phyloP scores from a whole-genome alignment of 2,888 invertebrate species.

The Nephrocerus scutellatus region DNA sequence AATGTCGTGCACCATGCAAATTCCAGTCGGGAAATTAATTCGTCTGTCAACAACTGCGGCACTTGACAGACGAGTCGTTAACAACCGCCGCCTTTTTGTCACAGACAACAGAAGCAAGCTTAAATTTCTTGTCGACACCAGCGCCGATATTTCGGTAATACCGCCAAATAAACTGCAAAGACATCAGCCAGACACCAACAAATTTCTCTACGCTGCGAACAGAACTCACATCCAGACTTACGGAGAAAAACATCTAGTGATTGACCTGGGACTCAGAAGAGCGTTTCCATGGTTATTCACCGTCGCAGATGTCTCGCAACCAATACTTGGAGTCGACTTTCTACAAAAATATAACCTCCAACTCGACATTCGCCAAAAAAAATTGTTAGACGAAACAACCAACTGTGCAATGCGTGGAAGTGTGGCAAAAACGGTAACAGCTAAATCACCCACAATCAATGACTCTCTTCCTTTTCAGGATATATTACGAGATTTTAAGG shows the following conservation, averaged over 20 bases:
- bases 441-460: conserved; percentile 4
- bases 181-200: background rate
- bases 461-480: conserved; percentile 9
- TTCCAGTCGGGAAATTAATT: conserved; percentile 5
- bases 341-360: conserved; percentile 5
- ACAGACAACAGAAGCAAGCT: background rate
- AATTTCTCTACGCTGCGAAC: conserved; percentile 4
- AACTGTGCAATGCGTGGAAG: background rate
- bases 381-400: conserved; percentile 11
- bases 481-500: conserved; percentile 9
- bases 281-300: conserved; percentile 11
- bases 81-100: conserved; percentile 6
- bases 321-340: conserved; percentile 17
- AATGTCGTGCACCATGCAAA: conserved; percentile 4
- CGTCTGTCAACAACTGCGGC: conserved; percentile 6
- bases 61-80: conserved; percentile 3
- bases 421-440: background rate
- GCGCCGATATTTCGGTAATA: conserved; percentile 2
- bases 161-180: background rate
- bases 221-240: conserved; percentile 8
- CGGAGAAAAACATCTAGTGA: conserved; percentile 9
- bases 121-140: conserved; percentile 5
- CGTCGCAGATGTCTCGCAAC: conserved; percentile 15
- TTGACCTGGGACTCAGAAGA: conserved; percentile 13
- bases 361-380: conserved; percentile 5